Base-by-base conservation (phyloP, 2,113 vertebrate species). In the Pomatorhinus ruficollis region DNA sequence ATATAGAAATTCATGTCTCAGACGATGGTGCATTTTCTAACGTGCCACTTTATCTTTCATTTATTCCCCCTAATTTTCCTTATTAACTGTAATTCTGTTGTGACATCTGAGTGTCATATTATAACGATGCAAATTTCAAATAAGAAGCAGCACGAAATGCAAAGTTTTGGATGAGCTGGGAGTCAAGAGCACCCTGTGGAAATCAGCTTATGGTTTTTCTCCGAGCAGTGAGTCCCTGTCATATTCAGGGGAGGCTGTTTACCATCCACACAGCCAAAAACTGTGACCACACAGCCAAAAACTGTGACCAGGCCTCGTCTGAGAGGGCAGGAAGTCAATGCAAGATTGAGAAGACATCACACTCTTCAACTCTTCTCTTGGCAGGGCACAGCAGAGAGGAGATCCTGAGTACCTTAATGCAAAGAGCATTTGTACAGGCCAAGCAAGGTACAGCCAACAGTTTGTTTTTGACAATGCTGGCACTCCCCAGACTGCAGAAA, bases 11-110 rank as follows among this genome's bases (percentile, higher is more conserved):
- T 70, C 19, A 1, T 15, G 8, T 57, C 66, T 93, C 74, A 79
- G 72, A 28, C 5, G 19, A 42, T 31, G 33, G 28, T 39, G 10
- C 52, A 0, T 77, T 82, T 92, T 44, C 66, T 83, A 59, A 59
- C 42, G 71, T 75, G 47, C 47, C 33, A 57, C 90, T 95, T 96
- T 68, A 21, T 66, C 94, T 95, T 82, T 66, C 82, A 60, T 72
- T 91, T 96, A 59, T 92, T 94, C 83, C 64, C 83, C 76, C 64
- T 93, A 72, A 93, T 95, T 95, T 95, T 95, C 93, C 89, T 89
- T 89, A 95, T 93, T 96, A 91, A 95, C 84, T 95, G 80, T 89
- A 94, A 82, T 89, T 97, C 85, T 89, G 77, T 96, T 95, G 68
- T 92, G 95, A 95, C 95, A 94, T 91, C 66, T 31, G 15, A 8